phyloP scores from a whole-genome alignment of 1,140 invertebrate genomes.

The Drosophila oshimai region DNA sequence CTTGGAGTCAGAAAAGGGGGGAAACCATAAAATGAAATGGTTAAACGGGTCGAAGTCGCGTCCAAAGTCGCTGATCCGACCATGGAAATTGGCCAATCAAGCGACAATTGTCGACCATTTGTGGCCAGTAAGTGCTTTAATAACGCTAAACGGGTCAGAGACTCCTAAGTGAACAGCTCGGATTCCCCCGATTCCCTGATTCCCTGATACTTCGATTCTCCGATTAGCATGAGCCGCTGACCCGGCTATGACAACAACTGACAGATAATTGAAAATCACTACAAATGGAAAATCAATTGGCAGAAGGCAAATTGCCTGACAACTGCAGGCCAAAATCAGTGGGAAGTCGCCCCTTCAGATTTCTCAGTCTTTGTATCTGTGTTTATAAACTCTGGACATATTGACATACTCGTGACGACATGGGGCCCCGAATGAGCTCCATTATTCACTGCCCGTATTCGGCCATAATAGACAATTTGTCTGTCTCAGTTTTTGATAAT shows the following conservation, averaged over 20 bases:
- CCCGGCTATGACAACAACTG: slow-evolving; percentile 52
- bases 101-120: slow-evolving; percentile 74
- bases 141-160: slow-evolving; percentile 54
- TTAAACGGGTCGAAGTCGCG: slow-evolving; percentile 51
- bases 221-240: slow-evolving; percentile 48
- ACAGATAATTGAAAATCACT: slow-evolving; percentile 70
- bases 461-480: slow-evolving; percentile 53
- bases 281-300: slow-evolving; percentile 28
- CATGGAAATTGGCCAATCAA: slow-evolving; percentile 76
- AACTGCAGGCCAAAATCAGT: slow-evolving; percentile 45
- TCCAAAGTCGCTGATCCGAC: slow-evolving; percentile 19
- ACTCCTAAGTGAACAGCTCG: slow-evolving; percentile 27
- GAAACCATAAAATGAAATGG: slow-evolving; percentile 59
- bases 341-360: slow-evolving; percentile 26
- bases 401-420: slow-evolving; percentile 26
- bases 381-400: neutral
- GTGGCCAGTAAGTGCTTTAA: slow-evolving; percentile 54
- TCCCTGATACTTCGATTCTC: neutral
- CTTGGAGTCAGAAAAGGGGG: neutral
- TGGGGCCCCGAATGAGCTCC: slow-evolving; percentile 34
- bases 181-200: neutral
- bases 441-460: slow-evolving; percentile 44
- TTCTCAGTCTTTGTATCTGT: neutral
- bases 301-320: slow-evolving; percentile 46
- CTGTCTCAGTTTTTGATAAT: slow-evolving; percentile 44